Evolutionary conservation across 2,113 vertebrate genomes (phyloP).

Genomic region (Scalopus aquaticus): DNA sequence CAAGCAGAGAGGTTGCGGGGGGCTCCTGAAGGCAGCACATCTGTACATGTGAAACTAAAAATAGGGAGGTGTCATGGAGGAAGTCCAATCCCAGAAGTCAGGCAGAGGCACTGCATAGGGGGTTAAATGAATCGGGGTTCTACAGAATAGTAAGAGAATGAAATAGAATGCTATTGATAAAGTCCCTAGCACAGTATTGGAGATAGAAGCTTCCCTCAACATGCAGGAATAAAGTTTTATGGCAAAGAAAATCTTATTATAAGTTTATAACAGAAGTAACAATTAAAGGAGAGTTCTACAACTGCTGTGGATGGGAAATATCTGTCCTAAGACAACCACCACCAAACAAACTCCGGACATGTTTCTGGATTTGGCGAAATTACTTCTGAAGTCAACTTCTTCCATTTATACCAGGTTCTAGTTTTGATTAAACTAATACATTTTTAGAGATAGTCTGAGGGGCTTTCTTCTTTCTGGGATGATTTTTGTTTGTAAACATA

Average conservation of each 20-base stretch:
- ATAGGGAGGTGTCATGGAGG: neutral
- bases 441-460: neutral
- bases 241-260: neutral
- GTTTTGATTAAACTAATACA: neutral
- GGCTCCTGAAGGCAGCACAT: neutral
- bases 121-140: neutral
- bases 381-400: neutral
- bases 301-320: neutral
- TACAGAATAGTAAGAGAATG: neutral
- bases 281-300: neutral
- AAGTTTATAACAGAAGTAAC: neutral
- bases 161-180: neutral
- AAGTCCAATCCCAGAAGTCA: neutral
- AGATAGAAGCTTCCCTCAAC: neutral
- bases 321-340: neutral
- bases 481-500: neutral
- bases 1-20: neutral
- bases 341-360: neutral
- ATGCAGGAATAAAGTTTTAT: neutral
- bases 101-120: neutral
- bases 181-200: neutral
- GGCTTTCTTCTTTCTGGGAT: slow-evolving; percentile 19
- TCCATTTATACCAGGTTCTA: neutral
- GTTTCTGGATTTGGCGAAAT: neutral
- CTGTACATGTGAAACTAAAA: neutral